Evolutionary conservation across 92 coral and sea anemone species (phyloP).

Genomic region (Zoanthus sociatus): DNA sequence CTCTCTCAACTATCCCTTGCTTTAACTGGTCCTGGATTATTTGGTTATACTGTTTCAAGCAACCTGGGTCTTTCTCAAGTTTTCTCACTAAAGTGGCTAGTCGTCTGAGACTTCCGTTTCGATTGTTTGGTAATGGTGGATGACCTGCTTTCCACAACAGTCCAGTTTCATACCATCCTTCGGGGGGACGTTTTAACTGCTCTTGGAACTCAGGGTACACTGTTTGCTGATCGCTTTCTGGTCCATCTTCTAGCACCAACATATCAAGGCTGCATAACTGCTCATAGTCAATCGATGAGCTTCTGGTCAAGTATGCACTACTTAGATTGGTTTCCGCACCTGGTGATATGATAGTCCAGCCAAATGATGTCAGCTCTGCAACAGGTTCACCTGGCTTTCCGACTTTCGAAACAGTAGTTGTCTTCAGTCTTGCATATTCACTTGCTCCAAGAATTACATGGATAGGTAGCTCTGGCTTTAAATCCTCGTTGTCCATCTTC

Average conservation of each 20-base stretch:
- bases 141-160: conserved; percentile 62
- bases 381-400: conserved; percentile 67
- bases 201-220: conserved; percentile 66
- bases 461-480: conserved; percentile 52
- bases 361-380: conserved; percentile 61
- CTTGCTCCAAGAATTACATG: conserved; percentile 78
- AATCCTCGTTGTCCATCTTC: conserved; percentile 50
- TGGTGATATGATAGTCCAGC: conserved; percentile 70
- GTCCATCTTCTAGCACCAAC: conserved; percentile 67
- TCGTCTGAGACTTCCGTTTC: conserved; percentile 59
- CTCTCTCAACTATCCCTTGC: conserved; percentile 55
- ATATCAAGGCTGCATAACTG: conserved; percentile 65
- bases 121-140: conserved; percentile 52
- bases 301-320: conserved; percentile 47
- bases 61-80: conserved; percentile 54
- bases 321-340: conserved; percentile 50
- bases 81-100: conserved; percentile 57
- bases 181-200: conserved; percentile 54
- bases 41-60: conserved; percentile 25
- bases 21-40: conserved; percentile 52
- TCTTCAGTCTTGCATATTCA: conserved; percentile 69
- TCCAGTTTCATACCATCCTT: conserved; percentile 71
- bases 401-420: conserved; percentile 49
- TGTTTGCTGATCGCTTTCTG: conserved; percentile 51
- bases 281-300: conserved; percentile 63